Base-by-base conservation (phyloP, 1,140 invertebrate species). In the Linepithema humile region DNA sequence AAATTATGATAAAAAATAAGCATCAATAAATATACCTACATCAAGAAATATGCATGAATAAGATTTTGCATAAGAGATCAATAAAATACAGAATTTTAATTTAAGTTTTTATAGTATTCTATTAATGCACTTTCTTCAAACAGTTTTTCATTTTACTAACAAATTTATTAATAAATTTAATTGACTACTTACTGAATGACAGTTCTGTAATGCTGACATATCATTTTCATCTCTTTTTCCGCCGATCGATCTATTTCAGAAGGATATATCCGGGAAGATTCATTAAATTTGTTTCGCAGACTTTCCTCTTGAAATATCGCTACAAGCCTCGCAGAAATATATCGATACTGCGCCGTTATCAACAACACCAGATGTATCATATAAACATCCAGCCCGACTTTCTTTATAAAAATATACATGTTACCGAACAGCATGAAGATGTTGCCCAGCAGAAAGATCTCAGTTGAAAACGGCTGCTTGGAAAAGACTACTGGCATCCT, bases 261-360 rank as follows among this genome's bases (percentile, higher is more conserved):
- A 6, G 0, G 29, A 12, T 62, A 20, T 43, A 29, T 29, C n/a
- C 43, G 15, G 9, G 9, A 17, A 29, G 5, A 57, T n/a, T 29
- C 35, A n/a, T 74, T 17, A 3, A 17, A 23, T 3, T 59, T 15
- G 62, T 7, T 29, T 29, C 4, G 26, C 23, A 17, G 15, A 40
- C 50, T 50, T 70, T 29, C 69, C 2, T 75, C 73, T 45, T 38
- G 73, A 75, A 62, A 75, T 75, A 75, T 62, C 38, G 2, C 32
- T 1, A 32, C 26, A 17, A 75, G 55, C n/a, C 45, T 75, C 20
- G 12, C 35, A 3, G 73, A 17, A 1, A 64, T 45, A 9, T 48
- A 75, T 20, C 40, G 55, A 75, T 75, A 75, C 7, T 75, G 73
- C 12, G 57, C 73, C n/a, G 73, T 75, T 45, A 64, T 32, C 26